phyloP scores from a whole-genome alignment of 2,797 vertebrate genomes.

The Thamnophis elegans region DNA sequence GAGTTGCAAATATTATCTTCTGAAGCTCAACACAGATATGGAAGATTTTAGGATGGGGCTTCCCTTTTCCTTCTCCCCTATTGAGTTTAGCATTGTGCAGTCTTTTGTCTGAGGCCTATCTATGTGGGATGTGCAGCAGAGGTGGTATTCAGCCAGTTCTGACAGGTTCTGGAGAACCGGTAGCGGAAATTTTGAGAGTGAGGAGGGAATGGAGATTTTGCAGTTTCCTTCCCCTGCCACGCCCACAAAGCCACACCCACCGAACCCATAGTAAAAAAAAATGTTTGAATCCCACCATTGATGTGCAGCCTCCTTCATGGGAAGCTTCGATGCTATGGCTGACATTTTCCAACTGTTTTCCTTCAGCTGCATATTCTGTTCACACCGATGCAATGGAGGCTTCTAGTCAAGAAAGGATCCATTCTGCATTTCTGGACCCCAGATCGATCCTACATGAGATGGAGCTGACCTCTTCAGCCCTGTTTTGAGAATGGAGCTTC shows the following conservation, averaged over 20 bases:
- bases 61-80: not conserved
- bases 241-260: too few species aligned
- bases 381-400: not conserved
- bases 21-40: not conserved
- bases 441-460: not conserved
- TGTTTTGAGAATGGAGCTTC: not conserved
- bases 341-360: not conserved
- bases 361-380: too few species aligned
- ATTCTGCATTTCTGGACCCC: not conserved
- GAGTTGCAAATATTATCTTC: not conserved
- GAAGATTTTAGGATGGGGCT: not conserved
- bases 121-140: not conserved
- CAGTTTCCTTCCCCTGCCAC: too few species aligned
- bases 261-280: too few species aligned
- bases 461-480: not conserved
- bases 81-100: not conserved
- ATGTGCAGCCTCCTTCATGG: not conserved
- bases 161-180: too few species aligned
- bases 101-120: not conserved
- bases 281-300: too few species aligned
- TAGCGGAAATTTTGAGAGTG: too few species aligned
- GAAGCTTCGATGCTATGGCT: not conserved
- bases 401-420: not conserved
- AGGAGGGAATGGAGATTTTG: too few species aligned
- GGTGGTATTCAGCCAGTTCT: too few species aligned